Evolutionary conservation across 1,140 invertebrate species (phyloP).

Genomic region (Drosophila bocqueti): DNA sequence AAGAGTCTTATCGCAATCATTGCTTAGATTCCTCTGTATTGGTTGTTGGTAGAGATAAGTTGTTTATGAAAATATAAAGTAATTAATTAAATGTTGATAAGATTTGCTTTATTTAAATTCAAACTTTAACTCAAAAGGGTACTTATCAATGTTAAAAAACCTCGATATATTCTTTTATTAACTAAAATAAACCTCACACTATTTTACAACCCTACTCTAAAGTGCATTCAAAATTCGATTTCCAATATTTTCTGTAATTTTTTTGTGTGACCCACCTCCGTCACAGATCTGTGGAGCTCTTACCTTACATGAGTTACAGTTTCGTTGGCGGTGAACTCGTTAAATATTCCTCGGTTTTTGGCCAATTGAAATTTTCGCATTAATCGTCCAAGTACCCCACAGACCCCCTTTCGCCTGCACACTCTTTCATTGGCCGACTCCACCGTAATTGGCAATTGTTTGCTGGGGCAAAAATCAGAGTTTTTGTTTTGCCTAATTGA

Average conservation of each 20-base stretch:
- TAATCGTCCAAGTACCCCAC: constrained; percentile 21
- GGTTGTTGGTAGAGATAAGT: background rate
- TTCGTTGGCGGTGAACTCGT: constrained; percentile 33
- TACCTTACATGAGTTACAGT: constrained; percentile 29
- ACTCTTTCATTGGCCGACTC: background rate
- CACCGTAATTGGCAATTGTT: constrained; percentile 73
- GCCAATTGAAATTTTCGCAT: constrained; percentile 50
- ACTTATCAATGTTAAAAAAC: too few relatives aligned
- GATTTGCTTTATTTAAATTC: background rate
- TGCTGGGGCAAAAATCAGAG: constrained; percentile 31
- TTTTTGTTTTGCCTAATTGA: constrained; percentile 72
- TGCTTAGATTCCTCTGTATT: background rate
- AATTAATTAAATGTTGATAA: background rate
- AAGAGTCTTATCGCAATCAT: background rate
- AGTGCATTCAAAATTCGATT: constrained; percentile 16
- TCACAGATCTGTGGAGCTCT: background rate
- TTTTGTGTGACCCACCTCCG: constrained; percentile 17
- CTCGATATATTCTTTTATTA: too few relatives aligned
- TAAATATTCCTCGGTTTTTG: constrained; percentile 47
- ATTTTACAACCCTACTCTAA: background rate
- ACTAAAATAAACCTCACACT: background rate
- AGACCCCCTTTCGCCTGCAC: background rate
- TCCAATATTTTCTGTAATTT: background rate
- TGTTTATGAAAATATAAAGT: background rate
- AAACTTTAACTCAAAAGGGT: background rate